phyloP scores from a whole-genome alignment of 2,113 vertebrate genomes.

The Melanostigma gelatinosum region DNA sequence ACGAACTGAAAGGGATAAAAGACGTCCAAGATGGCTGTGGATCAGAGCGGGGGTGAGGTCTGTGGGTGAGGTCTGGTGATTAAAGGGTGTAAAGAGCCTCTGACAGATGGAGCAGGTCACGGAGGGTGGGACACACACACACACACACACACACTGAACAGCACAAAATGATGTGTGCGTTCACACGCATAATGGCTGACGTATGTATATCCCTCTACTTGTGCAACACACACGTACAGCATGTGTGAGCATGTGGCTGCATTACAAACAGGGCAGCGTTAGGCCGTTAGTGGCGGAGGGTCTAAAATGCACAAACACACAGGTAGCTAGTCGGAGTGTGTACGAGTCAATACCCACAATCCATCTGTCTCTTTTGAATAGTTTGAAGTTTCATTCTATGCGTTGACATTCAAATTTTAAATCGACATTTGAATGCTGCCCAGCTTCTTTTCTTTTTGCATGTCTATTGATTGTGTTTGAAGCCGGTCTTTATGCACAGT shows the following conservation, averaged over 20 bases:
- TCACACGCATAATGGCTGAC: conserved; percentile 8
- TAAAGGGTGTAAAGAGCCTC: conserved; percentile 55
- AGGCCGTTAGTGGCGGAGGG: too few relatives aligned
- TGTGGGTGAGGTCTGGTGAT: conserved; percentile 42
- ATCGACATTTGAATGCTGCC: too few relatives aligned
- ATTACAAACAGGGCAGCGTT: neutral
- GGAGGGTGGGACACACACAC: conserved; percentile 23
- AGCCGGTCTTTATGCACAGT: neutral
- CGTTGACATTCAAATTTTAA: too few relatives aligned
- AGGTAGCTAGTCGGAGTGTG: neutral
- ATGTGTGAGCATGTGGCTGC: conserved; percentile 18
- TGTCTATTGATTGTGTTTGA: neutral
- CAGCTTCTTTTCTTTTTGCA: too few relatives aligned
- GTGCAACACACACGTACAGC: neutral
- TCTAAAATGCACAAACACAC: conserved; percentile 7
- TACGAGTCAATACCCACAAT: neutral
- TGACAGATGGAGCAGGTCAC: conserved; percentile 70
- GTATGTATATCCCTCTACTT: neutral
- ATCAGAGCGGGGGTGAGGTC: conserved; percentile 18
- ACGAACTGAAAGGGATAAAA: neutral
- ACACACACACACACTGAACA: conserved; percentile 24
- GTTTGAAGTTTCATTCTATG: too few relatives aligned
- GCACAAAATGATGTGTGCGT: conserved; percentile 5
- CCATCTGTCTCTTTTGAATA: neutral
- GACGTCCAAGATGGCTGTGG: neutral